Evolutionary conservation across 2,797 vertebrate genomes (phyloP), one percentile per base, ranked within the genome.

Genomic region (Ataeniobius toweri): DNA sequence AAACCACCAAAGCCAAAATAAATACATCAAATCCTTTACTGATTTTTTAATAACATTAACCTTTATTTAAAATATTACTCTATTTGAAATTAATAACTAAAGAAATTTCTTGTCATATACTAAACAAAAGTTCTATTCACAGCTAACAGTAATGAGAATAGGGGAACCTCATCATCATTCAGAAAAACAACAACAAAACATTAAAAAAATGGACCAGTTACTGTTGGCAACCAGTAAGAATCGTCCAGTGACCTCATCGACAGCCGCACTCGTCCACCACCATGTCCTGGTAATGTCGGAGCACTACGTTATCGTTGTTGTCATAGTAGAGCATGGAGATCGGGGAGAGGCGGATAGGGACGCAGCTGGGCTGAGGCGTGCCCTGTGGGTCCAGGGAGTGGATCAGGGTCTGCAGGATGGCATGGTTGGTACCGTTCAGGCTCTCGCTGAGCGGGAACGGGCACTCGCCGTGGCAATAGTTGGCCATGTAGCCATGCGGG

Each of bases 201-300:
- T 36, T 6, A 7, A 59, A 13, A 53, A 63, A 63, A 14, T 28
- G 14, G 59, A 63, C 59, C 59, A 3, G 28, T 63, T 31, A 16
- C 36, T 59, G 16, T 10, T 46, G 55, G 72, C 10, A 24, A 71
- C 28, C 5, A 41, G 39, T 53, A n/a, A 48, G 7, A 31, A 22
- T 5, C 10, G 18, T 20, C 36, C 48, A 8, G 14, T 0, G 20
- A 0, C 0, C 24, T 95, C 88, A 99, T 59, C 98, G 94, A 88
- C 98, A 99, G 2, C 98, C 97, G 0, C 98, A 99, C 91, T 98
- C 97, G 0, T 99, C 97, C 92, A 99, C 98, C 90, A 97, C 97
- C 98, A 99, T 99, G 89, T 99, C 97, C 86, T 98, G 96, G 28
- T 98, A 98, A 87, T 98, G 98, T 4, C 97, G 80, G 2, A 99